Evolutionary conservation across 2,888 invertebrate genomes (phyloP), one percentile per base, ranked within the genome.

Genomic region (Synergus laeviventris): DNA sequence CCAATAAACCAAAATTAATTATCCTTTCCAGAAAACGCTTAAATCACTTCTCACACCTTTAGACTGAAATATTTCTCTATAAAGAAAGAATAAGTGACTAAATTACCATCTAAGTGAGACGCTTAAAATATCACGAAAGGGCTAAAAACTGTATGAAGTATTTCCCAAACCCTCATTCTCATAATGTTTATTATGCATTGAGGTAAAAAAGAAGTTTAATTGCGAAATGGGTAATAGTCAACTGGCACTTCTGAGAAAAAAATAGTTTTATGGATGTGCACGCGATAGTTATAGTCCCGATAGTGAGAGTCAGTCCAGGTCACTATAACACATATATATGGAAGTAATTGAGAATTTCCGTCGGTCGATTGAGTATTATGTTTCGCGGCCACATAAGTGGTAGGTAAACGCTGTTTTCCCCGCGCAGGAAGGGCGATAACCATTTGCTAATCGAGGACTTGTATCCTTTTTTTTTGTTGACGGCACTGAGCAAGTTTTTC

Each of bases 361-460:
- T 45, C 49, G 12, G 61, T 2, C 39, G 18, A 74, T 74, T 31
- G 61, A 74, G 75, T 60, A 36, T 70, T 61, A 49, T 60, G 76
- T 76, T 73, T 64, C 60, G 49, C 62, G 62, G 74, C 64, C 61
- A 9, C n/a, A 76, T 76, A 76, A 76, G 74, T 74, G 74, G 73
- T 74, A 64, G 74, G 66, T 60, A 64, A 74, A 74, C 66, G 59
- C 31, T 64, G 74, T 76, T 76, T 76, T 64, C 21, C 39, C 49
- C 66, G 60, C 66, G 31, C 64, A 73, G 54, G 54, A 66, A 76
- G 74, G 64, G 74, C 62, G 76, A 73, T 73, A 62, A 74, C 56
- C 74, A 76, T 74, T 74, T 64, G 66, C 74, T 66, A 74, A 76
- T 76, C 76, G 76, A 60, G 74, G 38, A 74, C 74, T 21, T 74